phyloP scores from a whole-genome alignment of 2,113 vertebrate species.

The Gobiocypris rarus region DNA sequence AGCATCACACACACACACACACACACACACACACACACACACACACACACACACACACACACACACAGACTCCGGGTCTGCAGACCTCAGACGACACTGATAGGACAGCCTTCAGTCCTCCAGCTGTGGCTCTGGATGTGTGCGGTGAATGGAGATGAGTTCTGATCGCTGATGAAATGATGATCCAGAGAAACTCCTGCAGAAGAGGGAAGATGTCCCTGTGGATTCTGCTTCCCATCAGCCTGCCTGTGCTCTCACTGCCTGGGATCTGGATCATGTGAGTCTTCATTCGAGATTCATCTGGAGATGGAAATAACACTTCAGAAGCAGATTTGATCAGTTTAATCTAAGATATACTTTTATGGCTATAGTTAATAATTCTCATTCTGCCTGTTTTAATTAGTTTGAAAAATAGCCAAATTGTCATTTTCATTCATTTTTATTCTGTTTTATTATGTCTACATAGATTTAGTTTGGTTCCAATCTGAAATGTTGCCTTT shows the following conservation, averaged over 20 bases:
- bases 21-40: background rate
- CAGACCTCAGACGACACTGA: background rate
- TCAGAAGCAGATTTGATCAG: background rate
- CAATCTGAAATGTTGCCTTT: too few species aligned
- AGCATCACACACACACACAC: background rate
- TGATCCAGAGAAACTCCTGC: constrained; percentile 6
- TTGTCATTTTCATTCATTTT: too few species aligned
- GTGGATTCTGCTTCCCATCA: constrained; percentile 81
- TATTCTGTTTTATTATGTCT: too few species aligned
- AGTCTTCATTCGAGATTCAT: constrained; percentile 66
- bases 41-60: background rate
- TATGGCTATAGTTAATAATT: background rate
- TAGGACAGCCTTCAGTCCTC: background rate
- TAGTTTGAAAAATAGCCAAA: too few species aligned
- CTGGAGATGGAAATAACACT: background rate
- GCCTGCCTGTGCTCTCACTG: constrained; percentile 83
- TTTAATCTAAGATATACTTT: background rate
- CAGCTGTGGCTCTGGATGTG: background rate
- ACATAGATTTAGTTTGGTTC: too few species aligned
- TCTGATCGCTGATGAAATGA: too few species aligned
- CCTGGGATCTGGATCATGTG: constrained; percentile 87
- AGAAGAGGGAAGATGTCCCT: constrained; percentile 71
- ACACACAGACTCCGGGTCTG: too few species aligned
- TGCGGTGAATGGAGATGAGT: background rate
- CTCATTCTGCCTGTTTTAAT: too few species aligned